Conservation (phyloP, 2,888 invertebrate genomes). For the Anticlea derivata region DNA sequence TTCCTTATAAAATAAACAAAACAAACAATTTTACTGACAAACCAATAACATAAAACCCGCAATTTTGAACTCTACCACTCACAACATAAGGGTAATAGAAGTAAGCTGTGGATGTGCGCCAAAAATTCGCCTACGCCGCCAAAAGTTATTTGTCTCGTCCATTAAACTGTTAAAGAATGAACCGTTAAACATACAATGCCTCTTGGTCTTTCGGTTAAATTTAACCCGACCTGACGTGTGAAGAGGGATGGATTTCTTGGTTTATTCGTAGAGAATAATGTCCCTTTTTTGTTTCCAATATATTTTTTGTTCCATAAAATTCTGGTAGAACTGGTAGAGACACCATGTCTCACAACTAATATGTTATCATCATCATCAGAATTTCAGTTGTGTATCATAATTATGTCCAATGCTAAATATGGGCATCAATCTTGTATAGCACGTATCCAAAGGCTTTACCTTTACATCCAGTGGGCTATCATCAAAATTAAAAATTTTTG, state of each 20-base stretch:
- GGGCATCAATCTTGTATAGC: too few relatives aligned
- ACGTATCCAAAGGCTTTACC: too few relatives aligned
- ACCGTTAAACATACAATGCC: slow-evolving; percentile 70
- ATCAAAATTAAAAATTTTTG: too few relatives aligned
- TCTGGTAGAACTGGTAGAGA: too few relatives aligned
- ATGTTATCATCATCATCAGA: too few relatives aligned
- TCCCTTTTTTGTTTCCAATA: too few relatives aligned
- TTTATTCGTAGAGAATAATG: background rate
- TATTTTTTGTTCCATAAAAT: too few relatives aligned
- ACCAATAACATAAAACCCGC: too few relatives aligned
- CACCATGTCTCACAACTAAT: too few relatives aligned
- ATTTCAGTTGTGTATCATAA: too few relatives aligned
- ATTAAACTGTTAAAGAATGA: slow-evolving; percentile 65
- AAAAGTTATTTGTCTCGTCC: slow-evolving; percentile 71
- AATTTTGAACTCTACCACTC: slow-evolving; percentile 32
- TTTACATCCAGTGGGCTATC: too few relatives aligned
- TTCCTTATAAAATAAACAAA: slow-evolving; percentile 64
- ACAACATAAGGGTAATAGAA: slow-evolving; percentile 24
- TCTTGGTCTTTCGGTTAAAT: slow-evolving; percentile 23
- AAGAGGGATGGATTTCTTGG: background rate
- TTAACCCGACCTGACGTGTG: slow-evolving; percentile 22
- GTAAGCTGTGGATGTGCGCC: slow-evolving; percentile 30
- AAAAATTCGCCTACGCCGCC: slow-evolving; percentile 62
- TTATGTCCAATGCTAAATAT: too few relatives aligned
- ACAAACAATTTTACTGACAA: slow-evolving; percentile 40